A percentile compares a stretch with the other conserved stretches of the same genome.
Conservation (phyloP, 2,888 invertebrate genomes). For the Mylabris sibirica region DNA sequence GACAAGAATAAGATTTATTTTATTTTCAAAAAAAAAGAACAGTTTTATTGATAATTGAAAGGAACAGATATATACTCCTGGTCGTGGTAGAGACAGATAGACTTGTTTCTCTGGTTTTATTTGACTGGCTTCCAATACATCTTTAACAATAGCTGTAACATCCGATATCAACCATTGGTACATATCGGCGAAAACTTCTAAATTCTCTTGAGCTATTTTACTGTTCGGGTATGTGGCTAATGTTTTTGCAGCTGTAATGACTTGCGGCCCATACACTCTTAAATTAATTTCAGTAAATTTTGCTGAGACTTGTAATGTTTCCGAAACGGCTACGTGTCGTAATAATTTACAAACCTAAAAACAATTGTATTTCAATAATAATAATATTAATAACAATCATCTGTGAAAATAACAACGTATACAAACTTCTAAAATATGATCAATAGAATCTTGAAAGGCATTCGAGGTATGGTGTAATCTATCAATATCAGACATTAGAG, state of each 20-base stretch:
- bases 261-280: conserved; percentile 93
- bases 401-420: not conserved
- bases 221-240: conserved; percentile 90
- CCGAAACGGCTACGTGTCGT: conserved; percentile 93
- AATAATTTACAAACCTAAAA: conserved; percentile 90
- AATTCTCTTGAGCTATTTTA: conserved; percentile 95
- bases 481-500: conserved; percentile 82
- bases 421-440: conserved; percentile 94
- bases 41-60: too few species aligned
- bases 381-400: not conserved
- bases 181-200: conserved; percentile 94
- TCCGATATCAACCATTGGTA: conserved; percentile 94
- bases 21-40: too few species aligned
- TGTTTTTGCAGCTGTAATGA: conserved; percentile 90
- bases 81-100: conserved; percentile 93
- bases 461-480: conserved; percentile 92
- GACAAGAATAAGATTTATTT: too few species aligned
- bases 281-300: conserved; percentile 96
- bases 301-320: conserved; percentile 93
- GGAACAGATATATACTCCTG: conserved; percentile 73
- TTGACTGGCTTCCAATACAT: conserved; percentile 83
- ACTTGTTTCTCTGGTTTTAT: conserved; percentile 75
- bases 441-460: conserved; percentile 96
- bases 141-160: conserved; percentile 88
- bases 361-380: not conserved